Evolutionary conservation across 1,140 invertebrate genomes (phyloP).

Genomic region (Paraescarpia echinospica): DNA sequence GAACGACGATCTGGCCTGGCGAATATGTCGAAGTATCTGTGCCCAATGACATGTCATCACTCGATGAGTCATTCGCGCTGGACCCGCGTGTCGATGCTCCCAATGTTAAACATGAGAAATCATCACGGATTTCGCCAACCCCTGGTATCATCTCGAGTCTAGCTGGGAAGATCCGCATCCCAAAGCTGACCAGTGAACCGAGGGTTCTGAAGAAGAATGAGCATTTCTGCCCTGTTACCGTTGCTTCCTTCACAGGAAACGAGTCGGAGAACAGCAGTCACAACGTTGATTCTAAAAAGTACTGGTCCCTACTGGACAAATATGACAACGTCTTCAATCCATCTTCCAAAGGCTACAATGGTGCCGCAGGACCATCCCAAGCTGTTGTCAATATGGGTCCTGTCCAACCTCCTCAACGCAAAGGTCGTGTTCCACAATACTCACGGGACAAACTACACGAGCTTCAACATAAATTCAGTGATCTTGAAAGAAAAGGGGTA

Average conservation of each 20-base stretch:
- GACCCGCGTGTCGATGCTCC: constrained; percentile 18
- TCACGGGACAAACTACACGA: constrained; percentile 26
- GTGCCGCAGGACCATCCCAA: constrained; percentile 32
- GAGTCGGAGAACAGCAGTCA: background rate
- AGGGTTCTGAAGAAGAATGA: constrained; percentile 17
- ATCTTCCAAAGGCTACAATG: constrained; percentile 34
- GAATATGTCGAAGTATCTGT: background rate
- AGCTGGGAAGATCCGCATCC: constrained; percentile 33
- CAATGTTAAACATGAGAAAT: background rate
- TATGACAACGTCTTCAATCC: constrained; percentile 16
- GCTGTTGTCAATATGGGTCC: constrained; percentile 37
- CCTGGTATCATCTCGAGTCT: constrained; percentile 18
- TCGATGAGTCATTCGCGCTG: background rate
- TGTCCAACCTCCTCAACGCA: constrained; percentile 35
- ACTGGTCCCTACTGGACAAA: no score
- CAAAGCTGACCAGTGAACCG: background rate
- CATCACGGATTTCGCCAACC: background rate
- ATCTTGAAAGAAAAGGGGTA: constrained; percentile 29
- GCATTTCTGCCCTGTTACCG: constrained; percentile 29
- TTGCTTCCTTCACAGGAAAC: background rate
- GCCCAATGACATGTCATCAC: background rate
- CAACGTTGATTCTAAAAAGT: no score
- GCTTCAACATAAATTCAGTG: constrained; percentile 37
- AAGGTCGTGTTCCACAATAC: constrained; percentile 36
- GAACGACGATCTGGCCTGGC: background rate